Base-by-base conservation (phyloP, 1,140 invertebrate genomes). In the Hylaeus anthracinus region DNA sequence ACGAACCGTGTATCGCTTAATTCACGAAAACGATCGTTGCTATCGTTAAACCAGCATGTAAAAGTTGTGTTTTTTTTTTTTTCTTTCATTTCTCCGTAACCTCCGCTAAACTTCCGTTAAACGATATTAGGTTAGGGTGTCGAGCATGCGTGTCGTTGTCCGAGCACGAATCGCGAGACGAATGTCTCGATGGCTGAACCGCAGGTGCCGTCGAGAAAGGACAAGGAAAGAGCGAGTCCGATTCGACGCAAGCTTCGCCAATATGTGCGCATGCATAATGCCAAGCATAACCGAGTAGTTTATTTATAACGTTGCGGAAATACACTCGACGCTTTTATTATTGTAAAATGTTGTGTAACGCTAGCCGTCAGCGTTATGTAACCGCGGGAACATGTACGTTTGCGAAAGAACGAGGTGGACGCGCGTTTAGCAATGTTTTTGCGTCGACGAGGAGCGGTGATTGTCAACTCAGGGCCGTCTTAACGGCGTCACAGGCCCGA, bases 241-340 rank as follows among this genome's bases (percentile, higher is more conserved):
- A 63, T 72, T 78, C 75, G 64, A 76, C 67, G 81, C 84, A 87
- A 88, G 81, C 69, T 60, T 26, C 83, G 86, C 85, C 87, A 85
- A 91, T 90, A 88, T 85, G 79, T 66, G 88, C 84, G 84, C 85
- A 88, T 92, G 84, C 88, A 90, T 90, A 90, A 90, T 90, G 66
- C 81, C 82, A 82, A 88, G 89, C 92, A 92, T 91, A 92, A 91
- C 86, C 87, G 85, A 90, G 86, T 88, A 81, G 86, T 91, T 91
- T 93, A 93, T 93, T 93, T 91, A 92, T 92, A 93, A 88, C 88
- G 64, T 72, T 82, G 84, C 84, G 87, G 88, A 91, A 90, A 92
- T 91, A 91, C 86, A 88, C 83, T 81, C 85, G 83, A 76, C 85
- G 87, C 84, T 88, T 92, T 86, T 92, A 90, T 86, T 92, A 90